These are phyloP conservation scores for Drosophila malerkotliana DNA, from an alignment of 1,140 invertebrate species.

Conservation along the genomic window DNA sequence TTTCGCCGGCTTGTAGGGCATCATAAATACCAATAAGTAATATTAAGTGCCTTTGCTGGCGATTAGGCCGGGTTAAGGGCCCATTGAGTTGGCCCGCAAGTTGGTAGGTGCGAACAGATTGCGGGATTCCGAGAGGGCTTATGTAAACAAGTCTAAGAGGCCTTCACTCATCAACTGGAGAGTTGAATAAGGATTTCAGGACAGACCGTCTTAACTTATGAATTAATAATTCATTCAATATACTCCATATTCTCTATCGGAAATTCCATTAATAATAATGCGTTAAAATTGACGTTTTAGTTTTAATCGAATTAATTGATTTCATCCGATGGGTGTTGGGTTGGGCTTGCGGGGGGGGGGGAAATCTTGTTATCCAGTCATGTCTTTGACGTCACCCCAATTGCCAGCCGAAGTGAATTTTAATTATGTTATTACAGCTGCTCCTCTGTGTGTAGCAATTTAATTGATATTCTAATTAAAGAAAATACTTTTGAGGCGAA, in stretches of 20 bases:
- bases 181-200: background rate
- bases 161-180: too few species aligned
- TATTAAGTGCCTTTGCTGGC: conserved; percentile 45
- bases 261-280: conserved; percentile 52
- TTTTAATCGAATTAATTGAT: conserved; percentile 65
- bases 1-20: conserved; percentile 17
- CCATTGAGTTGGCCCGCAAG: conserved; percentile 10
- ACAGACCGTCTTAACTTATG: background rate
- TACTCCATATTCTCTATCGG: conserved; percentile 5
- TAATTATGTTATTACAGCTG: conserved; percentile 74
- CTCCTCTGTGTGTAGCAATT: conserved; percentile 9
- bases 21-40: conserved; percentile 49
- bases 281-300: conserved; percentile 39
- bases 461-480: conserved; percentile 76
- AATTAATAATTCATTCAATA: background rate
- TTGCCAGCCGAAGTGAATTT: conserved; percentile 48
- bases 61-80: conserved; percentile 30
- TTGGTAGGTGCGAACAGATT: conserved; percentile 36
- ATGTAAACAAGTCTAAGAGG: conserved; percentile 1
- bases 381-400: conserved; percentile 23
- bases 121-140: conserved; percentile 6
- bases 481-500: conserved; percentile 42
- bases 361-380: background rate
- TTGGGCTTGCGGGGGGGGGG: background rate
- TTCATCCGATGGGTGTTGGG: background rate